phyloP scores from a whole-genome alignment of 2,888 invertebrate genomes.

The Stenurella melanura region DNA sequence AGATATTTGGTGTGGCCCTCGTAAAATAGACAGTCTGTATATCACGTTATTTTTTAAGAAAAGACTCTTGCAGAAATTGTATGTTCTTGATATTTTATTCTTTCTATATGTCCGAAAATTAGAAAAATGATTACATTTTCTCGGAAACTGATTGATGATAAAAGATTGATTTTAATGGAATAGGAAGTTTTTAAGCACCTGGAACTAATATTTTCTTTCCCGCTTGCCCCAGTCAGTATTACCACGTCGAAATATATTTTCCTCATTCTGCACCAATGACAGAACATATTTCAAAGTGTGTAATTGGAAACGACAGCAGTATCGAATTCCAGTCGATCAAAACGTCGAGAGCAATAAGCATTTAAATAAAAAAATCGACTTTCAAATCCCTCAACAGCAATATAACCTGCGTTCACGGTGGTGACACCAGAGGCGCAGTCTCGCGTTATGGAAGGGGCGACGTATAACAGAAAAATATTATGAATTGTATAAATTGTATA shows the following conservation, averaged over 20 bases:
- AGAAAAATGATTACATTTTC: too few species aligned
- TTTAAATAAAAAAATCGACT: slow-evolving; percentile 65
- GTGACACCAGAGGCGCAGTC: slow-evolving; percentile 18
- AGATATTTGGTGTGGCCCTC: too few species aligned
- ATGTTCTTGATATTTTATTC: too few species aligned
- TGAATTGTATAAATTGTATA: too few species aligned
- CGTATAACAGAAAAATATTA: not conserved
- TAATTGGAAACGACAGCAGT: slow-evolving; percentile 64
- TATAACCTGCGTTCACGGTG: slow-evolving; percentile 49
- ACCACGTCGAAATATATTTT: slow-evolving; percentile 40
- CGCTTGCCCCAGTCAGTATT: not conserved
- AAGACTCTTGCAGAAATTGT: too few species aligned
- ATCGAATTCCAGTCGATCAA: slow-evolving; percentile 67
- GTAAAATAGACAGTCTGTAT: too few species aligned
- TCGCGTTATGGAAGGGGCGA: not conserved
- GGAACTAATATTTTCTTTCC: not conserved
- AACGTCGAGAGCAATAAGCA: slow-evolving; percentile 67
- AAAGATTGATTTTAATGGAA: not conserved
- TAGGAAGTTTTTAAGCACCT: not conserved
- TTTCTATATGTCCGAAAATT: too few species aligned
- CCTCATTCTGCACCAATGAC: slow-evolving; percentile 49
- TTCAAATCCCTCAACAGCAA: slow-evolving; percentile 62
- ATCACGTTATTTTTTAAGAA: too few species aligned
- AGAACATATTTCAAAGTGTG: slow-evolving; percentile 56
- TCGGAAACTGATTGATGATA: too few species aligned